phyloP scores from a whole-genome alignment of 2,113 vertebrate genomes.

The Cephalopholis sonnerati region DNA sequence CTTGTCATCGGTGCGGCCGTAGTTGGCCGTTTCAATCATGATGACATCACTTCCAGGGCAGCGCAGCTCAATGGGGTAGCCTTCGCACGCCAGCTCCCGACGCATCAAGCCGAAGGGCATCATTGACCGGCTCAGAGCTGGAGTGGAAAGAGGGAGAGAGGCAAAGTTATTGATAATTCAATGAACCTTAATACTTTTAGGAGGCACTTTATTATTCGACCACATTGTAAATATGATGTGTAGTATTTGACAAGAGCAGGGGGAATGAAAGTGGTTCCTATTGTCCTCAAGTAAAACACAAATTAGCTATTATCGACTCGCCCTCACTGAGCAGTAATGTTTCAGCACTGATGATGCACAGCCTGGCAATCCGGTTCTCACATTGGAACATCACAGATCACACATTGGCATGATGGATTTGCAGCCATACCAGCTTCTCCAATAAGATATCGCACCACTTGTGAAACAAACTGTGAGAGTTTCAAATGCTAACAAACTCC shows the following conservation, averaged over 20 bases:
- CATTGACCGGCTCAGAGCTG: slow-evolving; percentile 91
- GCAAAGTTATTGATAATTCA: slow-evolving; percentile 73
- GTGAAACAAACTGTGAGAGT: slow-evolving; percentile 76
- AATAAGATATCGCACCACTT: slow-evolving; percentile 64
- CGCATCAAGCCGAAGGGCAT: slow-evolving; percentile 94
- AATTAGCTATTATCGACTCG: slow-evolving; percentile 45
- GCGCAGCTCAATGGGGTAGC: slow-evolving; percentile 95
- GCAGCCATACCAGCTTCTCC: slow-evolving; percentile 58
- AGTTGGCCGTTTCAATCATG: slow-evolving; percentile 96
- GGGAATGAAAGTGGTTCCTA: slow-evolving; percentile 39
- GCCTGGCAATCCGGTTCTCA: slow-evolving; percentile 43
- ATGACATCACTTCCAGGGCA: slow-evolving; percentile 96
- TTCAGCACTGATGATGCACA: slow-evolving; percentile 44
- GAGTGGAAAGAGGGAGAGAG: slow-evolving; percentile 51
- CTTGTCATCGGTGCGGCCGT: slow-evolving; percentile 95
- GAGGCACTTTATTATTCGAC: slow-evolving; percentile 68
- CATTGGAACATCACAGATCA: slow-evolving; percentile 59
- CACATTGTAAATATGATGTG: slow-evolving; percentile 71
- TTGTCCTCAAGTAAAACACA: slow-evolving; percentile 55
- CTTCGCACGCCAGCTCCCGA: slow-evolving; percentile 93
- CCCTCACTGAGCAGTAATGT: slow-evolving; percentile 29
- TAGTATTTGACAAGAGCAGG: slow-evolving; percentile 46
- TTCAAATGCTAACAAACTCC: slow-evolving; percentile 78
- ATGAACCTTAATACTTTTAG: slow-evolving; percentile 70
- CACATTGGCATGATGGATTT: slow-evolving; percentile 59